Evolutionary conservation across 2,888 invertebrate genomes (phyloP).

Genomic region (Ctena decussata): DNA sequence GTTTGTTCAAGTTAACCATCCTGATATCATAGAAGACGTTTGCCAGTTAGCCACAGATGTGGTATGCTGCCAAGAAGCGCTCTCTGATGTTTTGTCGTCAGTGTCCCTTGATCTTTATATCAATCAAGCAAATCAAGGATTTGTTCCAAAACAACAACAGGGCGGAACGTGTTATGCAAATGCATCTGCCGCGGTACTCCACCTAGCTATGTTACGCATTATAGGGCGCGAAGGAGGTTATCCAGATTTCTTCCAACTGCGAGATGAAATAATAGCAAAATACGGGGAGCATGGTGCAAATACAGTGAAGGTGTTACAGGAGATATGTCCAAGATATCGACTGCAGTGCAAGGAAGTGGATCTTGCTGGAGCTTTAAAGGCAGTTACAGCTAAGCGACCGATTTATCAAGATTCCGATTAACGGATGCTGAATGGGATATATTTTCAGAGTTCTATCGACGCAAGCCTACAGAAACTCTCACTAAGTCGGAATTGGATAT

Average conservation of each 20-base stretch:
- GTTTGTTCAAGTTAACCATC: conserved; percentile 42
- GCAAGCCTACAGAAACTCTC: conserved; percentile 23
- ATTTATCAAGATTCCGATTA: conserved; percentile 26
- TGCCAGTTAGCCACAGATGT: conserved; percentile 29
- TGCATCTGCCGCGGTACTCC: conserved; percentile 31
- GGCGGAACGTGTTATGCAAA: conserved; percentile 37
- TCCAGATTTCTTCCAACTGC: conserved; percentile 15
- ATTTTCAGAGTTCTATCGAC: conserved; percentile 10
- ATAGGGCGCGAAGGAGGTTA: conserved; percentile 28
- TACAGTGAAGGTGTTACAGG: conserved; percentile 9
- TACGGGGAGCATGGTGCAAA: conserved; percentile 30
- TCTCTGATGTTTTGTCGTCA: conserved; percentile 28
- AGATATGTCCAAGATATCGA: conserved; percentile 30
- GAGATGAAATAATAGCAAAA: conserved; percentile 31
- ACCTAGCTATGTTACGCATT: conserved; percentile 28
- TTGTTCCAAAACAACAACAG: neutral
- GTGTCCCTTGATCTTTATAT: conserved; percentile 36
- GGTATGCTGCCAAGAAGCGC: conserved; percentile 28
- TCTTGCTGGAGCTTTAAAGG: conserved; percentile 17
- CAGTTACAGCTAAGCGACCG: conserved; percentile 31
- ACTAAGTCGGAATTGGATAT: neutral
- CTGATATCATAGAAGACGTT: conserved; percentile 28
- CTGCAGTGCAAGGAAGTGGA: conserved; percentile 16
- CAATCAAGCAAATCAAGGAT: conserved; percentile 4
- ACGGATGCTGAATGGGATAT: conserved; percentile 17